These are phyloP conservation scores for Drosophila silvestris DNA, from an alignment of 2,888 invertebrate species.

Conservation along the genomic window DNA sequence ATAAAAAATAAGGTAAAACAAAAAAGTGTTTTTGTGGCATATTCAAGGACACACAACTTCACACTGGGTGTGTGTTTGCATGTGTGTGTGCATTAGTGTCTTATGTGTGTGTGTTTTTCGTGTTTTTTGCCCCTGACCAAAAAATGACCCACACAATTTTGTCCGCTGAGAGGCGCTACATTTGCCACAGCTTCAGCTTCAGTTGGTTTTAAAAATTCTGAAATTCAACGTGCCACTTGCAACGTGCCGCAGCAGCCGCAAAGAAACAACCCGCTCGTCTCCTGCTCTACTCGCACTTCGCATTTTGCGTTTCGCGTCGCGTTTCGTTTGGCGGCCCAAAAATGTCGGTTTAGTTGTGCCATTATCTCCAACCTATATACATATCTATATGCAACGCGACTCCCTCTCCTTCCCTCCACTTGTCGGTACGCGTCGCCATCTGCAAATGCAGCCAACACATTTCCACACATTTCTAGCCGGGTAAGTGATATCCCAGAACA, in stretches of 20 bases:
- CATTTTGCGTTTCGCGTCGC: constrained; percentile 35
- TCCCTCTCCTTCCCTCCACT: constrained; percentile 10
- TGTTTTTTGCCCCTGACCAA: constrained; percentile 13
- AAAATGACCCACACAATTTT: constrained; percentile 50
- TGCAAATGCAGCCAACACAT: constrained; percentile 32
- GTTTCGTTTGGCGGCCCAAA: constrained; percentile 52
- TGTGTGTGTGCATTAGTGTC: constrained; percentile 14
- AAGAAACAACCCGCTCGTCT: constrained; percentile 40
- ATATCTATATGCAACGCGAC: constrained; percentile 4
- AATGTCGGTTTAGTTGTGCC: constrained; percentile 70
- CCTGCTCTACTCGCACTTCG: not conserved
- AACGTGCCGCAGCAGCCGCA: constrained; percentile 59
- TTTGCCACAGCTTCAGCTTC: constrained; percentile 43
- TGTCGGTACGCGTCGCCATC: constrained; percentile 45
- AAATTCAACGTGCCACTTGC: constrained; percentile 69
- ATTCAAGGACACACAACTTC: constrained; percentile 22
- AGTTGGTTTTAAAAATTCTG: constrained; percentile 58
- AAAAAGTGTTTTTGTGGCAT: constrained; percentile 20
- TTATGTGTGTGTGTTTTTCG: constrained; percentile 16
- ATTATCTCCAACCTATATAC: constrained; percentile 59
- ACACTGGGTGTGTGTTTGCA: constrained; percentile 5
- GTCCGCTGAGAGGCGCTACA: constrained; percentile 44
- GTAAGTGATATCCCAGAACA: constrained; percentile 69
- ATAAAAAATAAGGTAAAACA: constrained; percentile 1
- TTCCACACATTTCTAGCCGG: constrained; percentile 36